These are phyloP conservation scores for Nasonia longicornis DNA, from an alignment of 1,140 invertebrate genomes.

Conservation along the genomic window DNA sequence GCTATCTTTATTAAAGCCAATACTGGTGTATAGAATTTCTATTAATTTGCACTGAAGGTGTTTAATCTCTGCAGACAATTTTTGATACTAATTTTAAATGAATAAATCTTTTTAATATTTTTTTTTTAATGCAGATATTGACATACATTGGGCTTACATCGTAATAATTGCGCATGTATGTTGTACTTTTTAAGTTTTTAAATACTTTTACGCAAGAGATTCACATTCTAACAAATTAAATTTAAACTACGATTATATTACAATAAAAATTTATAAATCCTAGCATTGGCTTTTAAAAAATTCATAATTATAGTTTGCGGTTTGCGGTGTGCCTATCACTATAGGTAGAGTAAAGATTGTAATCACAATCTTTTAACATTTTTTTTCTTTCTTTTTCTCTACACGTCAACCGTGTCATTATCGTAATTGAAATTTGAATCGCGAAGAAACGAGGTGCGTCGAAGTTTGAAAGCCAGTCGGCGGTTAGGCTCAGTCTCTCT, in stretches of 20 bases:
- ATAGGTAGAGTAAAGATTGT: neutral
- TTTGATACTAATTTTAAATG: neutral
- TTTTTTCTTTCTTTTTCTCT: conserved; percentile 48
- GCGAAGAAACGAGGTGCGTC: conserved; percentile 66
- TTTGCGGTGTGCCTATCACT: neutral
- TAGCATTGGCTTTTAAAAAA: neutral
- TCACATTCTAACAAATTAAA: neutral
- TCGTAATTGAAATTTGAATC: conserved; percentile 69
- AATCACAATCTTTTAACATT: conserved; percentile 8
- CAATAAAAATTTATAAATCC: neutral
- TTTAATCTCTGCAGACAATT: neutral
- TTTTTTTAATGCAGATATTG: too few relatives aligned
- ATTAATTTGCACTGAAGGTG: neutral
- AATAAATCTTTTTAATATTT: neutral
- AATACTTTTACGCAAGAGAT: neutral
- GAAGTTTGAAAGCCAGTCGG: conserved; percentile 62
- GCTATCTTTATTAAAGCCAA: neutral
- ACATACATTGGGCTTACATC: too few relatives aligned
- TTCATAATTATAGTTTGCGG: neutral
- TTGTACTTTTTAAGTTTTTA: too few relatives aligned
- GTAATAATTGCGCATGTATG: too few relatives aligned
- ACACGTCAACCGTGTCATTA: conserved; percentile 67
- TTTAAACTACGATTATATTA: conserved; percentile 1
- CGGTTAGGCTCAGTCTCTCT: conserved; percentile 65
- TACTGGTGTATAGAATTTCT: neutral